These are phyloP conservation scores for Heliothis virescens DNA, from an alignment of 1,140 invertebrate genomes.

Conservation along the genomic window DNA sequence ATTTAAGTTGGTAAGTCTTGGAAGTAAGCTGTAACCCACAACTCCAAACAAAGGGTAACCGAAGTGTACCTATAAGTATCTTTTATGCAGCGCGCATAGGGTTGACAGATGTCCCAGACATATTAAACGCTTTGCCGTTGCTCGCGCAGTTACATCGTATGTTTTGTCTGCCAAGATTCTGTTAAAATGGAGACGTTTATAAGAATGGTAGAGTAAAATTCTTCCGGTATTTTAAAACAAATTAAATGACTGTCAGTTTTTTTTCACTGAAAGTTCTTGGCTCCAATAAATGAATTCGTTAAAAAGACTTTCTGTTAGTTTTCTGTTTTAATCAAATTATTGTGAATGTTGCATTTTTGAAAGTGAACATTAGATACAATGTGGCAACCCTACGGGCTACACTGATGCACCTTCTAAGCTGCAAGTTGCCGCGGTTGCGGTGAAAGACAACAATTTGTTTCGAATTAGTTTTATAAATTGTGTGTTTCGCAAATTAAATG, in stretches of 20 bases:
- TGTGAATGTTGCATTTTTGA: too few species aligned
- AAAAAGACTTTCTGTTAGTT: too few species aligned
- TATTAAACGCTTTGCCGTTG: too few species aligned
- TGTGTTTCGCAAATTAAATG: slow-evolving; percentile 69
- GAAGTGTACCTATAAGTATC: background rate
- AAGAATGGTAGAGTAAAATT: too few species aligned
- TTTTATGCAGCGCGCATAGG: slow-evolving; percentile 1
- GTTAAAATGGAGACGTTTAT: background rate
- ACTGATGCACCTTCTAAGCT: slow-evolving; percentile 5
- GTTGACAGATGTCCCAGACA: background rate
- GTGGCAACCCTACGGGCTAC: background rate
- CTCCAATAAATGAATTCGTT: too few species aligned
- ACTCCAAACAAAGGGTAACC: slow-evolving; percentile 25
- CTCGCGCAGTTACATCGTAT: too few species aligned
- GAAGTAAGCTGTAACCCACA: slow-evolving; percentile 16
- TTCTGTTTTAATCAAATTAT: too few species aligned
- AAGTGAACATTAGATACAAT: background rate
- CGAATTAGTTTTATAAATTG: slow-evolving; percentile 69
- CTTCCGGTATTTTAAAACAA: too few species aligned
- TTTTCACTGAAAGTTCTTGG: too few species aligned
- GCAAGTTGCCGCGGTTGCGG: slow-evolving; percentile 57
- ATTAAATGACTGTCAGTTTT: too few species aligned
- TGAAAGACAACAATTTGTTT: slow-evolving; percentile 63
- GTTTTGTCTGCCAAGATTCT: background rate
- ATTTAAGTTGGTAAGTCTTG: background rate